Evolutionary conservation across 2,797 vertebrate genomes (phyloP).

Genomic region (Macropodus opercularis): DNA sequence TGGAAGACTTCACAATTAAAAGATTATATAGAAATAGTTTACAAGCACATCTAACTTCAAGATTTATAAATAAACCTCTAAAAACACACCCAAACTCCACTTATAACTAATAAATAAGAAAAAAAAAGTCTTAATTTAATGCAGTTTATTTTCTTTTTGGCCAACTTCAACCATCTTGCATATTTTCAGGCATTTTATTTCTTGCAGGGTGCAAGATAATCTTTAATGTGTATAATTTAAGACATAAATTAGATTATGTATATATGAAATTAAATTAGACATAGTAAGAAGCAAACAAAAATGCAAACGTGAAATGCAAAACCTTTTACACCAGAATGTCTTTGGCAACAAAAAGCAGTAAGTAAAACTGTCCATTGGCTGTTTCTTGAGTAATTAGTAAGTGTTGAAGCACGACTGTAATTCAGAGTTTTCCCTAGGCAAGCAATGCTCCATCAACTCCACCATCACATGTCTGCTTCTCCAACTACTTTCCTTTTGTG

Average conservation of each 20-base stretch:
- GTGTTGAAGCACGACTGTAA: constrained; percentile 72
- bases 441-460: constrained; percentile 67
- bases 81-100: constrained; percentile 69
- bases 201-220: constrained; percentile 78
- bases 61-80: constrained; percentile 82
- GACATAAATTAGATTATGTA: constrained; percentile 86
- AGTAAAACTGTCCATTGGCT: constrained; percentile 62
- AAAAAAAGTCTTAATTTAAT: constrained; percentile 83
- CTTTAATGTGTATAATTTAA: constrained; percentile 85
- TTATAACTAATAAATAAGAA: constrained; percentile 80
- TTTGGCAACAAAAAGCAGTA: constrained; percentile 63
- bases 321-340: constrained; percentile 54
- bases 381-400: constrained; percentile 68
- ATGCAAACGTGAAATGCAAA: constrained; percentile 67
- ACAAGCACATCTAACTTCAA: constrained; percentile 72
- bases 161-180: constrained; percentile 73
- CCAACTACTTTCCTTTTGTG: constrained; percentile 68
- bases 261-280: constrained; percentile 87
- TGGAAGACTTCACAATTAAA: constrained; percentile 73
- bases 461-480: constrained; percentile 63
- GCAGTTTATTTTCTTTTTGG: constrained; percentile 76
- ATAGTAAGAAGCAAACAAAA: constrained; percentile 68
- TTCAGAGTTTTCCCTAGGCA: constrained; percentile 65
- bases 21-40: constrained; percentile 73
- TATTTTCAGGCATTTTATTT: constrained; percentile 66